Conservation (phyloP, 2,797 vertebrate species). For the Clarias pachynema region DNA sequence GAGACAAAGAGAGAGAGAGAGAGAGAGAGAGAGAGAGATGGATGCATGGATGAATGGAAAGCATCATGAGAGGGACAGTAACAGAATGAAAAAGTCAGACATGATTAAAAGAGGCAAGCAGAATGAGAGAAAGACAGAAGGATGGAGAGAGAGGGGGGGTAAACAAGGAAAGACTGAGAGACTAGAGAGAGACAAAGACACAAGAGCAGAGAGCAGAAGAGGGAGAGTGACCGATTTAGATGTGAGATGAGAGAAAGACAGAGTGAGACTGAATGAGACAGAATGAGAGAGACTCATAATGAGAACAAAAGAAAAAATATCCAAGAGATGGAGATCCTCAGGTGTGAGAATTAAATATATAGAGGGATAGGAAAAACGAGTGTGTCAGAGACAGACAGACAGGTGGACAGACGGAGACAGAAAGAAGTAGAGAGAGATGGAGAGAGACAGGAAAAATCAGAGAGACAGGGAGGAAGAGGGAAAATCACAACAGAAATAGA, state of each 20-base stretch:
- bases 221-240: not conserved
- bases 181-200: too few relatives aligned
- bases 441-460: not conserved
- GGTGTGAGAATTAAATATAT: not conserved
- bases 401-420: not conserved
- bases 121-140: not conserved
- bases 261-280: not conserved
- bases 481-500: not conserved
- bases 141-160: not conserved
- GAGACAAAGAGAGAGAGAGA: constrained; percentile 4
- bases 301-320: too few relatives aligned
- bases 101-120: too few relatives aligned
- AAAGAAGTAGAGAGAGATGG: not conserved
- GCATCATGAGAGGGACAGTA: not conserved
- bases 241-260: not conserved
- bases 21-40: not conserved
- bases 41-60: not conserved
- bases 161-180: not conserved
- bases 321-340: too few relatives aligned
- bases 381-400: not conserved
- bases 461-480: not conserved
- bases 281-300: too few relatives aligned
- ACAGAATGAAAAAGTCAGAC: too few relatives aligned
- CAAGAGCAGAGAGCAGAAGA: not conserved
- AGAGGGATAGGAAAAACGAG: not conserved